Evolutionary conservation across 1,140 invertebrate genomes (phyloP).

Genomic region (Riptortus pedestris): DNA sequence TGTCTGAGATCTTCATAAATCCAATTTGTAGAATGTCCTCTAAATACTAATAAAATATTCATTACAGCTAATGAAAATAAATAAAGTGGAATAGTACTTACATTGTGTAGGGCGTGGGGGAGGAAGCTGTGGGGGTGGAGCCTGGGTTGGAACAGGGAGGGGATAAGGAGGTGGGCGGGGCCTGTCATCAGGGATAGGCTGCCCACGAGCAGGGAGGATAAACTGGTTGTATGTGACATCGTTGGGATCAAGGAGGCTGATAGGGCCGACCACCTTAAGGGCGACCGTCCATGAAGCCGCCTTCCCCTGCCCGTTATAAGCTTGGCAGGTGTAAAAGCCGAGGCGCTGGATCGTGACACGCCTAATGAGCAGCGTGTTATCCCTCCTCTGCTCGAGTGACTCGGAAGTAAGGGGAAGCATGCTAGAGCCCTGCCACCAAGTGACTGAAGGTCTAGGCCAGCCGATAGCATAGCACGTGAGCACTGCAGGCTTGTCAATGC

Average conservation of each 20-base stretch:
- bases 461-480: constrained; percentile 75
- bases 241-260: constrained; percentile 37
- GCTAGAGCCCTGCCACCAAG: constrained; percentile 71
- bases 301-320: constrained; percentile 68
- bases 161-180: constrained; percentile 27
- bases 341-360: constrained; percentile 56
- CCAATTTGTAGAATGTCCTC: too few relatives aligned
- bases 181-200: constrained; percentile 31
- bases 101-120: too few relatives aligned
- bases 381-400: constrained; percentile 59
- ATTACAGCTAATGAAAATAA: too few relatives aligned
- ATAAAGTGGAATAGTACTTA: too few relatives aligned
- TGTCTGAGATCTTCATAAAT: too few relatives aligned
- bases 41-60: too few relatives aligned
- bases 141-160: constrained; percentile 32
- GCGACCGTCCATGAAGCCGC: constrained; percentile 62
- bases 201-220: constrained; percentile 35
- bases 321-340: constrained; percentile 76
- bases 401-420: constrained; percentile 57
- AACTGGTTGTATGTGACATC: constrained; percentile 35
- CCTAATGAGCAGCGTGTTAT: constrained; percentile 61
- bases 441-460: constrained; percentile 65
- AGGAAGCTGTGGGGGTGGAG: too few relatives aligned
- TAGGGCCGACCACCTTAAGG: constrained; percentile 56
- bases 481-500: constrained; percentile 54